These are phyloP conservation scores for Brachypodius melanocephalos DNA, from an alignment of 2,113 vertebrate species.

Conservation along the genomic window DNA sequence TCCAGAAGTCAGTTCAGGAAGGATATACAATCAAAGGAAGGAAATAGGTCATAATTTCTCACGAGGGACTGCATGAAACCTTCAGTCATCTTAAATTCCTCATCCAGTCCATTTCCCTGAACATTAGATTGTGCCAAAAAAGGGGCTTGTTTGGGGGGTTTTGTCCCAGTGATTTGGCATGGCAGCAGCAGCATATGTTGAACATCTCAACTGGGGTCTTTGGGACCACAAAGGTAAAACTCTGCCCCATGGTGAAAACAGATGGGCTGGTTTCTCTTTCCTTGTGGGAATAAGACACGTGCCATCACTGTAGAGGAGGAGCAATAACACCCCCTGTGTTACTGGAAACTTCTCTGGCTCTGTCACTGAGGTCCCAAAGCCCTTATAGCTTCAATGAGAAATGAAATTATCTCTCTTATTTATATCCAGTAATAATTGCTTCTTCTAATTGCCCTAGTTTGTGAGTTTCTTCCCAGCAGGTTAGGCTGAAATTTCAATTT, in stretches of 20 bases:
- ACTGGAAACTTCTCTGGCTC: background rate
- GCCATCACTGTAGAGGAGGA: background rate
- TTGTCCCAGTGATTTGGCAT: background rate
- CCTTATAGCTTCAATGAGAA: conserved; percentile 44
- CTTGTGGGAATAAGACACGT: background rate
- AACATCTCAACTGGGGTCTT: background rate
- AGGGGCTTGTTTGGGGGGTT: background rate
- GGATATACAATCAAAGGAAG: conserved; percentile 51
- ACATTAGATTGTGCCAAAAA: background rate
- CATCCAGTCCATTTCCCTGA: background rate
- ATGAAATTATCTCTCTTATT: conserved; percentile 25
- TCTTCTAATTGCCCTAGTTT: conserved; percentile 42
- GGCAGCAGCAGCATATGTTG: background rate
- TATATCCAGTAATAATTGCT: conserved; percentile 39
- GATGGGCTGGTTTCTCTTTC: background rate
- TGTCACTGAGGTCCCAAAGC: background rate
- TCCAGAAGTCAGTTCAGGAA: conserved; percentile 46
- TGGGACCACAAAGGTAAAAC: background rate
- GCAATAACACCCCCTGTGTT: background rate
- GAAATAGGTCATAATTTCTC: conserved; percentile 61
- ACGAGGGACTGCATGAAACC: conserved; percentile 19
- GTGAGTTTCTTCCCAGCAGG: conserved; percentile 25
- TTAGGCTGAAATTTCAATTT: conserved; percentile 38
- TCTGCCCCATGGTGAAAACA: background rate
- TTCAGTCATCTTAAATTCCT: conserved; percentile 10